Conservation (phyloP, 2,888 invertebrate species). For the Smittia aterrima region DNA sequence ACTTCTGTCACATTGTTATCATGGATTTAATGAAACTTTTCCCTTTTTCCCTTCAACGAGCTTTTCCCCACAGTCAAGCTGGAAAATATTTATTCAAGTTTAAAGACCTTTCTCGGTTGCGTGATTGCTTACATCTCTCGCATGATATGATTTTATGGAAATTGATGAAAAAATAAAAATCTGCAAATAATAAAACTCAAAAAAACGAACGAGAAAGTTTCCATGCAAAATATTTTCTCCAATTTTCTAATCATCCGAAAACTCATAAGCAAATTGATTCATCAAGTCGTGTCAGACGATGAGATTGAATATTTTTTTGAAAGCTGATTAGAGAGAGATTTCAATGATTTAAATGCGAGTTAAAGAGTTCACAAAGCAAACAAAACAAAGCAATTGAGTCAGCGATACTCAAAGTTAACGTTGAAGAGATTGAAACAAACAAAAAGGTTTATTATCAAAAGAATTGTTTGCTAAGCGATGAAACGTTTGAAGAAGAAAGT, state of each 20-base stretch:
- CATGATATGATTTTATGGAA: conserved; percentile 8
- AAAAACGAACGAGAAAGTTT: neutral
- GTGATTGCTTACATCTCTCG: conserved; percentile 25
- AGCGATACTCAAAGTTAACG: no score
- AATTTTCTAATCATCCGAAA: conserved; percentile 2
- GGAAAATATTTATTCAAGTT: conserved; percentile 13
- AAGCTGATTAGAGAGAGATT: no score
- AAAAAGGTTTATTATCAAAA: no score
- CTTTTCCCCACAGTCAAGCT: neutral
- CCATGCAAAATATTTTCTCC: conserved; percentile 10
- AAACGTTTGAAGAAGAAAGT: no score
- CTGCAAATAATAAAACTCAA: neutral
- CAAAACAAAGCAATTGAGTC: no score
- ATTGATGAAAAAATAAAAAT: neutral
- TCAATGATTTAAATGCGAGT: no score
- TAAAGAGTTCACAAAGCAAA: no score
- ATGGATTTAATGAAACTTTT: conserved; percentile 23
- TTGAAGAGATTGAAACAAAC: no score
- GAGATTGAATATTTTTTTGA: no score
- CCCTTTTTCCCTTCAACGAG: conserved; percentile 16
- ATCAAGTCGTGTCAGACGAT: neutral
- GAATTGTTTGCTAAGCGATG: no score
- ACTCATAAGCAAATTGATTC: neutral
- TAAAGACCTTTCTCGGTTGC: conserved; percentile 36
- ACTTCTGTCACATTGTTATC: conserved; percentile 24